A percentile compares a stretch with the other conserved stretches of the same genome.
Conservation (phyloP, 2,797 vertebrate genomes). For the Sebastes iracundus region DNA sequence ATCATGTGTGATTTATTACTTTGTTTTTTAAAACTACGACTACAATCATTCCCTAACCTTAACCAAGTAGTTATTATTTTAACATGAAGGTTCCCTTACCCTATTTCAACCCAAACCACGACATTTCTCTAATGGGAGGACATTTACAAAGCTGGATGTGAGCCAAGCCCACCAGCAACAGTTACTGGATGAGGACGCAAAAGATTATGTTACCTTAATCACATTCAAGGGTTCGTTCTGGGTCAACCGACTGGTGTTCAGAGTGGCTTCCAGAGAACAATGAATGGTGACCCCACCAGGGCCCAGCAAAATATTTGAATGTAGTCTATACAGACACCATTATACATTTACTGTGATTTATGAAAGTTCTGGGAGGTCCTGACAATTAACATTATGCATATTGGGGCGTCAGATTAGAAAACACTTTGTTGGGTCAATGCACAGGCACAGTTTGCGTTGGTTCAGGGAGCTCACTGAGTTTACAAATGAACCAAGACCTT, state of each 20-base stretch:
- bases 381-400: background rate
- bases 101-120: background rate
- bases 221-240: slow-evolving; percentile 27
- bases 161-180: slow-evolving; percentile 18
- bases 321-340: background rate
- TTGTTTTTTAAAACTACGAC: background rate
- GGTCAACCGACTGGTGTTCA: slow-evolving; percentile 10
- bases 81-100: background rate
- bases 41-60: background rate
- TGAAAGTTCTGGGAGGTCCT: too few species aligned
- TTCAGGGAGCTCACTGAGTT: background rate
- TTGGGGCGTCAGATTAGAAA: background rate
- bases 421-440: background rate
- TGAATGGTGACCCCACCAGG: background rate
- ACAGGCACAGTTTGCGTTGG: too few species aligned
- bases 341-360: background rate
- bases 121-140: background rate
- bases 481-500: background rate
- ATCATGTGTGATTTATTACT: background rate
- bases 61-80: background rate
- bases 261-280: slow-evolving; percentile 23
- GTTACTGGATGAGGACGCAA: slow-evolving; percentile 9
- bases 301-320: background rate
- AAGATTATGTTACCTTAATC: slow-evolving; percentile 33
- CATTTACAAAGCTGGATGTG: slow-evolving; percentile 33